phyloP scores from a whole-genome alignment of 2,113 vertebrate genomes.

The Atractosteus spatula region DNA sequence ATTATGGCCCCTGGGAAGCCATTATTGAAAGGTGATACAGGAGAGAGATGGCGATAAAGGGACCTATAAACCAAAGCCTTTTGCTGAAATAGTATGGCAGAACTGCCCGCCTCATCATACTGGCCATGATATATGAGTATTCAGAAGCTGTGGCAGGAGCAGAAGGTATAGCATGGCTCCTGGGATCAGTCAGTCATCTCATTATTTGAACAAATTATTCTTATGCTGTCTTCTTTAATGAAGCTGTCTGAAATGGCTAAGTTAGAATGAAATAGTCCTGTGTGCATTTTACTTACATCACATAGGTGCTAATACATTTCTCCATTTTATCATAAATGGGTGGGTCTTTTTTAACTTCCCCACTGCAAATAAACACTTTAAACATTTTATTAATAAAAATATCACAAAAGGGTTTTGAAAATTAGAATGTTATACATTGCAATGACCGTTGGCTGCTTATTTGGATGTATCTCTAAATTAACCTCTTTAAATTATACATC shows the following conservation, averaged over 20 bases:
- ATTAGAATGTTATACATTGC: too few species aligned
- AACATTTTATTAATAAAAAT: too few species aligned
- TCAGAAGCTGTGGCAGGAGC: not conserved
- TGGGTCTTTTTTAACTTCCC: too few species aligned
- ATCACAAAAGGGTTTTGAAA: too few species aligned
- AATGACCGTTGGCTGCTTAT: too few species aligned
- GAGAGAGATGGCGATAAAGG: slow-evolving; percentile 47
- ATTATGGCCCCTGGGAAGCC: slow-evolving; percentile 54
- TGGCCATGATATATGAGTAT: not conserved
- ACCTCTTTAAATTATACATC: too few species aligned
- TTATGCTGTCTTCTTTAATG: not conserved
- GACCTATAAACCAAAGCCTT: slow-evolving; percentile 37
- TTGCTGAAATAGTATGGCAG: not conserved
- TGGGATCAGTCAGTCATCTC: not conserved
- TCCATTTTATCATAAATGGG: too few species aligned
- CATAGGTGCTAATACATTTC: too few species aligned
- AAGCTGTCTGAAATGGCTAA: not conserved
- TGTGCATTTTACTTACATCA: too few species aligned
- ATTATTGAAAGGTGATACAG: slow-evolving; percentile 52
- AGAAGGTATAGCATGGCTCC: not conserved
- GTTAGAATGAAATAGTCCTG: too few species aligned
- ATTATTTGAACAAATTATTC: not conserved
- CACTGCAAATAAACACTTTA: too few species aligned
- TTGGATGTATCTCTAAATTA: too few species aligned
- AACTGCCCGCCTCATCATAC: not conserved